Percentiles rank a stretch among this genome's conserved stretches.
Conservation (phyloP, 2,888 invertebrate species). For the Drosophila demipolita region DNA sequence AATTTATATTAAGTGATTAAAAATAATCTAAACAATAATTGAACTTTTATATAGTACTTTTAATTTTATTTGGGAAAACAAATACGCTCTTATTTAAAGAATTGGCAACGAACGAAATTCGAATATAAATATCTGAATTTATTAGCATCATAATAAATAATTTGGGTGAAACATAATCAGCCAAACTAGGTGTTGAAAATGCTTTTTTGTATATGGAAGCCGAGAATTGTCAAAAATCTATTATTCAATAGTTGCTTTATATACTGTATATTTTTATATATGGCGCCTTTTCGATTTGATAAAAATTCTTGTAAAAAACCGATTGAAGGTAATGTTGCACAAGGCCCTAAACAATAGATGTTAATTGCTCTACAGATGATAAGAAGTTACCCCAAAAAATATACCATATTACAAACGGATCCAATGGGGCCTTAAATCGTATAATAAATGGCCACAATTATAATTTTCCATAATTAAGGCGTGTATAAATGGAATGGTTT, state of each 20-base stretch:
- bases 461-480: slow-evolving; percentile 10
- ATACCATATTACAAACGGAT: slow-evolving; percentile 46
- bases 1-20: background rate
- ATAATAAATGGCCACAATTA: slow-evolving; percentile 19
- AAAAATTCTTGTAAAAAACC: background rate
- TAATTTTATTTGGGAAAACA: background rate
- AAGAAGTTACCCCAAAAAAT: slow-evolving; percentile 49
- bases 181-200: background rate
- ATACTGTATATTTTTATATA: background rate
- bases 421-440: slow-evolving; percentile 6
- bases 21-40: background rate
- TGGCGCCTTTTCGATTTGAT: background rate
- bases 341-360: slow-evolving; percentile 1
- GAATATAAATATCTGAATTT: background rate
- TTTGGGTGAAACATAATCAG: background rate
- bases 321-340: background rate
- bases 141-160: background rate
- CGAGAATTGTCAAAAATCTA: background rate
- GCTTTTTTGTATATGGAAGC: background rate
- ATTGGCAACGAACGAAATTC: background rate
- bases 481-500: background rate
- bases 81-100: background rate
- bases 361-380: slow-evolving; percentile 36
- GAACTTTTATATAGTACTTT: background rate
- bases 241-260: background rate